A percentile compares a stretch with the other conserved stretches of the same genome.
These are phyloP conservation scores for Lepidotrigona ventralis DNA, from an alignment of 1,140 invertebrate species.

Conservation along the genomic window DNA sequence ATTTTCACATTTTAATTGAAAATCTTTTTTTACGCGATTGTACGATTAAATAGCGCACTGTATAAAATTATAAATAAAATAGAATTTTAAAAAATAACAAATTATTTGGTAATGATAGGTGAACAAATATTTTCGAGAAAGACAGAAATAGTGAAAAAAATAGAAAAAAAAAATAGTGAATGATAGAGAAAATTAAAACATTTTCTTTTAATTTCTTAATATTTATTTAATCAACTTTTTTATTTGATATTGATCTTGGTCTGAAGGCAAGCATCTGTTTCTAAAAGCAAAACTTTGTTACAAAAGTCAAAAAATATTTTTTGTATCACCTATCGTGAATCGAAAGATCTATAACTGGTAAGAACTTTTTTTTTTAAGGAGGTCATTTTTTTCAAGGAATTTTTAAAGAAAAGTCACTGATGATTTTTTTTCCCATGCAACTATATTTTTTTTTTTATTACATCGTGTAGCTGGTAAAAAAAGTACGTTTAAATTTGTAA, in stretches of 20 bases:
- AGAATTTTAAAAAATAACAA: background rate
- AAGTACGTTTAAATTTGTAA: too few relatives aligned
- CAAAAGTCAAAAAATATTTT: conserved; percentile 2
- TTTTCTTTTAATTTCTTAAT: background rate
- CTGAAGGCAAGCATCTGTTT: background rate
- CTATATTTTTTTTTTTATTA: too few relatives aligned
- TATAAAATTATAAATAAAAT: background rate
- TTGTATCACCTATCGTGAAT: too few relatives aligned
- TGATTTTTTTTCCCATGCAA: too few relatives aligned
- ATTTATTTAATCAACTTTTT: background rate
- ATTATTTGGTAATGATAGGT: background rate
- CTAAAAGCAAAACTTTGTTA: background rate
- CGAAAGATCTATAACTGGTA: too few relatives aligned
- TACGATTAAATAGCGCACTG: background rate
- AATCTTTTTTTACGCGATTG: background rate
- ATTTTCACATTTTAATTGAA: background rate
- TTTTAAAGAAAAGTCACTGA: too few relatives aligned
- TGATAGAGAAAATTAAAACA: too few relatives aligned
- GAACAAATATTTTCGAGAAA: background rate
- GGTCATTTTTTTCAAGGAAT: too few relatives aligned
- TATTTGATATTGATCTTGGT: background rate
- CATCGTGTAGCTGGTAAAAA: too few relatives aligned
- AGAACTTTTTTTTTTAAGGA: too few relatives aligned
- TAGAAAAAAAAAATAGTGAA: too few relatives aligned
- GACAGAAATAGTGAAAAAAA: too few relatives aligned